These are phyloP conservation scores for Hoplostethus atlanticus DNA, from an alignment of 2,797 vertebrate species.

Conservation along the genomic window DNA sequence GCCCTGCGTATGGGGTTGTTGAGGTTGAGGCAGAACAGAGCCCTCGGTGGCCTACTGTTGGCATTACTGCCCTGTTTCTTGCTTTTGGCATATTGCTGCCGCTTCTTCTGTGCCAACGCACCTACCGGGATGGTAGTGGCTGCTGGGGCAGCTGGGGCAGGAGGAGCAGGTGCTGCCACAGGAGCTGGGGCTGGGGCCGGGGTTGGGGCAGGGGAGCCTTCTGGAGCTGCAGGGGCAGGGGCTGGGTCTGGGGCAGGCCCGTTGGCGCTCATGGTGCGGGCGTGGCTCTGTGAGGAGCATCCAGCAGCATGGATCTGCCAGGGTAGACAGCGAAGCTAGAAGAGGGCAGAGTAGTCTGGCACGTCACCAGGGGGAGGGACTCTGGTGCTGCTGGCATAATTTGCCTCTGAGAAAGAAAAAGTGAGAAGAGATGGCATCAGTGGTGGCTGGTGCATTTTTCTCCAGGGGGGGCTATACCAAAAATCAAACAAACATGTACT, in stretches of 20 bases:
- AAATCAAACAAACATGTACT: no score
- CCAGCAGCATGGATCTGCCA: conserved; percentile 96
- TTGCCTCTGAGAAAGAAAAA: conserved; percentile 87
- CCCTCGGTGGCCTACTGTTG: conserved; percentile 94
- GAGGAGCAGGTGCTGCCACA: conserved; percentile 70
- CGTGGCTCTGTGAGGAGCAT: conserved; percentile 91
- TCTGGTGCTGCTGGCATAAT: conserved; percentile 98
- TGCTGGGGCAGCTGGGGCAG: conserved; percentile 65
- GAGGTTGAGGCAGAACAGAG: conserved; percentile 98
- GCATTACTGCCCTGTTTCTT: conserved; percentile 97
- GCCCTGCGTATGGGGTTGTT: conserved; percentile 99
- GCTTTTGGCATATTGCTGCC: conserved; percentile 99
- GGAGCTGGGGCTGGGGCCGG: conserved; percentile 83
- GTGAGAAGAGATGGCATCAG: conserved; percentile 17
- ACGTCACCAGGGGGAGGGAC: conserved; percentile 92
- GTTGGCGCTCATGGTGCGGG: conserved; percentile 96
- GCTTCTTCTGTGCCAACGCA: conserved; percentile 98
- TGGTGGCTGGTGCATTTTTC: no score
- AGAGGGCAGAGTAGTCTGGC: conserved; percentile 88
- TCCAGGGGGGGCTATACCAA: no score
- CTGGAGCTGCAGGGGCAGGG: conserved; percentile 82
- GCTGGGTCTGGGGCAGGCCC: conserved; percentile 84
- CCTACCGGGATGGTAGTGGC: conserved; percentile 90
- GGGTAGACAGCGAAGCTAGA: conserved; percentile 89
- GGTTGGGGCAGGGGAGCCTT: conserved; percentile 76